Evolutionary conservation across 1,140 invertebrate genomes (phyloP).

Genomic region (Pentalonia nigronervosa): DNA sequence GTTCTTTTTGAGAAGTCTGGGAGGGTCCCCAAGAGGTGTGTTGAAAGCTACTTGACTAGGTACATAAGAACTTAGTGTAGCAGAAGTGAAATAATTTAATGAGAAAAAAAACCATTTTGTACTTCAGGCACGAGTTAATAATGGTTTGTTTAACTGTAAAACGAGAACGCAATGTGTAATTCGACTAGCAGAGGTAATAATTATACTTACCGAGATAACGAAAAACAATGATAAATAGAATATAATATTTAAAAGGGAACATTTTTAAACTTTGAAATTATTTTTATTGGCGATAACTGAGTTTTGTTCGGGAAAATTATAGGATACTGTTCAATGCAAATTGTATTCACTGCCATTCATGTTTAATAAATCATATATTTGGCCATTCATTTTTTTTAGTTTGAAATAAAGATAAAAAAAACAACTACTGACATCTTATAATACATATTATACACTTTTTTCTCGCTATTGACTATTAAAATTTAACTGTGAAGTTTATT

Average conservation of each 20-base stretch:
- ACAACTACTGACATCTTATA: not conserved
- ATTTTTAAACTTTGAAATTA: not conserved
- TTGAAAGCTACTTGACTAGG: not conserved
- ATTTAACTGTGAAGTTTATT: not conserved
- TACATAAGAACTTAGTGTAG: not conserved
- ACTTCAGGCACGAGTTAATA: not conserved
- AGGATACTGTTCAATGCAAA: not conserved
- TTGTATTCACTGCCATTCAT: not conserved
- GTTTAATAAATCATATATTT: not conserved
- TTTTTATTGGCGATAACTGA: not conserved
- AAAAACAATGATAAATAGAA: not conserved
- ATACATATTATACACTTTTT: not conserved
- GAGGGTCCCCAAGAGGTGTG: not conserved
- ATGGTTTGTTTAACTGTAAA: not conserved
- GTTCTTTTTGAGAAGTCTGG: not conserved
- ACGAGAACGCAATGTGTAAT: not conserved
- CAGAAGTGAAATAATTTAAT: conserved; percentile 1
- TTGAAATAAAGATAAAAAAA: not conserved
- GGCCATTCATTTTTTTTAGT: not conserved
- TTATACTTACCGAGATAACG: not conserved
- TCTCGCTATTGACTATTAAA: not conserved
- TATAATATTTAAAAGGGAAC: not conserved
- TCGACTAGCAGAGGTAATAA: not conserved
- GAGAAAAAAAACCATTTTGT: not conserved
- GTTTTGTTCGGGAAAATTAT: not conserved